Conservation (phyloP, 2,113 vertebrate genomes). For the Proteles cristata region DNA sequence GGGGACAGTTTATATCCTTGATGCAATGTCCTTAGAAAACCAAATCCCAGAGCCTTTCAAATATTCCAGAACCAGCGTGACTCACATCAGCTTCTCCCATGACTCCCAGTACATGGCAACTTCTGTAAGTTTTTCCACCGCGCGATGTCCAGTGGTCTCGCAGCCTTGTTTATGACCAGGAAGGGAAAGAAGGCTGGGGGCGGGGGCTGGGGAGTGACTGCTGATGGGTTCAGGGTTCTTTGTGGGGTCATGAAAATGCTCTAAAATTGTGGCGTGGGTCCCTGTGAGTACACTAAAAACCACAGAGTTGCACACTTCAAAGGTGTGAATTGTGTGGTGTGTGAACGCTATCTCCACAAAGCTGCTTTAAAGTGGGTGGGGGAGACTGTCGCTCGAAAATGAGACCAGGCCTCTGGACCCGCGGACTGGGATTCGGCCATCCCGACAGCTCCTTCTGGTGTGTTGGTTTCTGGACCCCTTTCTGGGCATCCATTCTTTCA, state of each 20-base stretch:
- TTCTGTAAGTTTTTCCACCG: conserved; percentile 87
- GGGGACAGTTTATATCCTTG: conserved; percentile 91
- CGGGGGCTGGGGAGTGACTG: not conserved
- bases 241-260: not conserved
- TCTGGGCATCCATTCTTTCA: not conserved
- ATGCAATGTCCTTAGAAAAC: conserved; percentile 88
- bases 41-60: conserved; percentile 85
- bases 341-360: not conserved
- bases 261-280: not conserved
- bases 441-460: not conserved
- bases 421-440: not conserved
- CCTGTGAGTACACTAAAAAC: not conserved
- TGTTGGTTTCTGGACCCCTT: not conserved
- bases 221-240: not conserved
- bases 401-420: not conserved
- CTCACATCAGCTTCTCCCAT: conserved; percentile 91
- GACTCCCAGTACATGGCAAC: conserved; percentile 93
- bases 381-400: not conserved
- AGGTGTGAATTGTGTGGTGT: not conserved
- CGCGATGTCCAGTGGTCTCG: not conserved
- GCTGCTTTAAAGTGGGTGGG: not conserved
- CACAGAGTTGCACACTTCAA: not conserved
- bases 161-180: not conserved
- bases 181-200: no score
- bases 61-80: conserved; percentile 87